Evolutionary conservation across 2,888 invertebrate species (phyloP).

Genomic region (Dryococelus australis): DNA sequence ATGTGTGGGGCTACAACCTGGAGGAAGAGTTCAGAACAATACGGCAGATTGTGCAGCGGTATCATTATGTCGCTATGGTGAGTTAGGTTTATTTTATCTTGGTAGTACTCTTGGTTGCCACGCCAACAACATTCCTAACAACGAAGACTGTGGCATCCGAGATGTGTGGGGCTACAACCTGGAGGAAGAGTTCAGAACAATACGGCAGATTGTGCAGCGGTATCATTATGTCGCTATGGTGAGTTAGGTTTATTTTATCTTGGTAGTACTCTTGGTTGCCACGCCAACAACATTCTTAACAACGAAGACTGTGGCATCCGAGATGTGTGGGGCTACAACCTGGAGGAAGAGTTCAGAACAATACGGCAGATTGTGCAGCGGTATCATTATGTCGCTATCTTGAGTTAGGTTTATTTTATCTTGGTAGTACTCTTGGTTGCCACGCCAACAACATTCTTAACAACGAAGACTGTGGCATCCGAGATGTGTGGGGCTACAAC

Average conservation of each 20-base stretch:
- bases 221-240: too few relatives aligned
- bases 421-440: conserved; percentile 40
- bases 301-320: conserved; percentile 93
- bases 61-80: conserved; percentile 75
- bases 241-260: too few relatives aligned
- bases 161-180: conserved; percentile 99
- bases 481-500: conserved; percentile 98
- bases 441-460: conserved; percentile 60
- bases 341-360: conserved; percentile 95
- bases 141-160: conserved; percentile 92
- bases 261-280: conserved; percentile 41
- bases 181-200: conserved; percentile 95
- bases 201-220: conserved; percentile 76
- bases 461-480: conserved; percentile 91
- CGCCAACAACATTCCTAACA: conserved; percentile 63
- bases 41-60: conserved; percentile 73
- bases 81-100: conserved; percentile 42
- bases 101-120: conserved; percentile 41
- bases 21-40: conserved; percentile 97
- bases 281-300: conserved; percentile 60
- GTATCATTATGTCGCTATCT: too few relatives aligned
- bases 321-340: conserved; percentile 97
- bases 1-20: conserved; percentile 97
- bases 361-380: conserved; percentile 78
- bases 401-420: too few relatives aligned